These are phyloP conservation scores for Podarcis cretensis DNA, from an alignment of 2,113 vertebrate genomes.

Conservation along the genomic window DNA sequence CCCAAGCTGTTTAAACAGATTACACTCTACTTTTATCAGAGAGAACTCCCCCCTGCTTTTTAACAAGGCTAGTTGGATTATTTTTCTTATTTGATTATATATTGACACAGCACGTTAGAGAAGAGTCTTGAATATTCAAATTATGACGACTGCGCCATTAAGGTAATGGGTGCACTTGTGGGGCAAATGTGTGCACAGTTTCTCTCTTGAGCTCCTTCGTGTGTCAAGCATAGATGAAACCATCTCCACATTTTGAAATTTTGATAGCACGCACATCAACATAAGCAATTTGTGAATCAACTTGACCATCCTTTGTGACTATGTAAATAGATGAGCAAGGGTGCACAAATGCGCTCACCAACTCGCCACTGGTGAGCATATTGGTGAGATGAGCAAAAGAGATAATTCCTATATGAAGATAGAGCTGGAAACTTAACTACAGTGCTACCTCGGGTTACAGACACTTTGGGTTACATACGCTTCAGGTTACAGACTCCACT, in stretches of 20 bases:
- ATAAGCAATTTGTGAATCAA: background rate
- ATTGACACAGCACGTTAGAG: conserved; percentile 36
- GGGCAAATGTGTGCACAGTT: background rate
- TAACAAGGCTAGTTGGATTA: conserved; percentile 56
- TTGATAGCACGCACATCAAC: background rate
- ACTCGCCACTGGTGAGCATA: too few relatives aligned
- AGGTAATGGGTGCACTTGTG: background rate
- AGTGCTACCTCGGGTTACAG: too few relatives aligned
- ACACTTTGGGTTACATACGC: too few relatives aligned
- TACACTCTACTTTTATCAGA: conserved; percentile 56
- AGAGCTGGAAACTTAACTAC: too few relatives aligned
- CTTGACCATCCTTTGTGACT: background rate
- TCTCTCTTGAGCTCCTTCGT: background rate
- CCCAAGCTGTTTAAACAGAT: conserved; percentile 69
- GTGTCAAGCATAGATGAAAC: background rate
- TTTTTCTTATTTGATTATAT: conserved; percentile 57
- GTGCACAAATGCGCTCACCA: background rate
- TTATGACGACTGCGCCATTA: background rate
- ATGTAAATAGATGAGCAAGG: background rate
- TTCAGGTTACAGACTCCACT: too few relatives aligned
- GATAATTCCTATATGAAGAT: background rate
- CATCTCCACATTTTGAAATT: background rate
- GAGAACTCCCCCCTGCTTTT: conserved; percentile 63
- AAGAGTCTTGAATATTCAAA: conserved; percentile 32
- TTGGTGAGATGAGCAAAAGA: background rate